A percentile compares a stretch with the other conserved stretches of the same genome.
These are phyloP conservation scores for Globia sparganii DNA, from an alignment of 2,888 invertebrate genomes.

Conservation along the genomic window DNA sequence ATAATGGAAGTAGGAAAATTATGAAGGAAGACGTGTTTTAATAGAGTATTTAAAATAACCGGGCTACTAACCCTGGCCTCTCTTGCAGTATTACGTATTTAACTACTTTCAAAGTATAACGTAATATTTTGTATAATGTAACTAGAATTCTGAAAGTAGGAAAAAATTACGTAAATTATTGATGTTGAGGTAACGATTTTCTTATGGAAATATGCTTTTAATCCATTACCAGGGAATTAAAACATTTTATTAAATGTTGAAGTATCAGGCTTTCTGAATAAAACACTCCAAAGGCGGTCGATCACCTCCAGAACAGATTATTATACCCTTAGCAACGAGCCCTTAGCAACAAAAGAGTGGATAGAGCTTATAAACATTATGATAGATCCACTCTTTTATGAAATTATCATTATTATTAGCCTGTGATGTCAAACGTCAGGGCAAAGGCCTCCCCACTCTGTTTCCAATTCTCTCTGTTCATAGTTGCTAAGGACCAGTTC, in stretches of 20 bases:
- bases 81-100: constrained; percentile 23
- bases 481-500: no score
- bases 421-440: no score
- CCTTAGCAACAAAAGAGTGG: no score
- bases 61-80: constrained; percentile 11
- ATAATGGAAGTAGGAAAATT: constrained; percentile 26
- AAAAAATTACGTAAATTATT: background rate
- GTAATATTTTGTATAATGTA: constrained; percentile 16
- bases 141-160: background rate
- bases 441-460: no score
- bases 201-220: background rate
- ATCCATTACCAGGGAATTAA: background rate
- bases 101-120: constrained; percentile 16
- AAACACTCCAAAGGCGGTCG: background rate
- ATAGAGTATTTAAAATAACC: constrained; percentile 38
- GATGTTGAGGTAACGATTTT: background rate
- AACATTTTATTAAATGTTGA: background rate
- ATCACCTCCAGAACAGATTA: no score
- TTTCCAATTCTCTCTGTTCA: no score
- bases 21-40: constrained; percentile 30
- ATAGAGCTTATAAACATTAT: background rate
- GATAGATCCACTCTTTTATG: no score
- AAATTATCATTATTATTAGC: no score
- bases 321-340: background rate
- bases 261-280: background rate